Evolutionary conservation across 2,113 vertebrate genomes (phyloP), one percentile per base, ranked within the genome.

Genomic region (Mormoops blainvillei): DNA sequence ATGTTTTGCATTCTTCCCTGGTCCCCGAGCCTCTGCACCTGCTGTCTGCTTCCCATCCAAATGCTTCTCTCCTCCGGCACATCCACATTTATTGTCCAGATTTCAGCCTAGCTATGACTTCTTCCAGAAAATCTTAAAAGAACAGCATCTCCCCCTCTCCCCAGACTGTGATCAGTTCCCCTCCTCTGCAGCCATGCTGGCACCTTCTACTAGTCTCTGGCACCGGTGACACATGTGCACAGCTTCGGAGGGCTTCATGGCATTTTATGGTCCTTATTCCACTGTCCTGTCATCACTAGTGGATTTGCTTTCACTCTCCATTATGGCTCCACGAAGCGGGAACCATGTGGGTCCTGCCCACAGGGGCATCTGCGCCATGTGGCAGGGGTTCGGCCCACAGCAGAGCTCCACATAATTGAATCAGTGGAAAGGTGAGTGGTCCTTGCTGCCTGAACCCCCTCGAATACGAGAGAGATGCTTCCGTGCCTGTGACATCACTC

Each of bases 361-460:
- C 12, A 10, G 26, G 0, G 28, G 38, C 7, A 68, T 33, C 52
- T n/a, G 1, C 36, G 13, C 41, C 0, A 2, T 28, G 28, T 31
- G 19, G 31, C 43, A 36, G 9, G 33, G 24, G 56, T 1, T 10
- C 10, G 7, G 28, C 14, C 16, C 36, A 36, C 4, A n/a, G 28
- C 4, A 54, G 71, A 78, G 12, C 16, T 31, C 24, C 28, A 0
- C 0, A 6, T 1, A 67, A 88, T 58, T 24, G 20, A 88, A 54
- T 68, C 92, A 70, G 11, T 24, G 26, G 70, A 43, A n/a, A 43
- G 7, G 56, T 38, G 41, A 50, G 81, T 38, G 45, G 6, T 41
- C 33, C 20, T 41, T 61, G 58, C 56, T 86, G 73, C 33, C 78
- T 63, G 10, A 65, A 38, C 2, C n/a, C 71, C 38, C 20, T 61